Evolutionary conservation across 2,113 vertebrate species (phyloP), one percentile per base, ranked within the genome.

Genomic region (Puntigrus tetrazona): DNA sequence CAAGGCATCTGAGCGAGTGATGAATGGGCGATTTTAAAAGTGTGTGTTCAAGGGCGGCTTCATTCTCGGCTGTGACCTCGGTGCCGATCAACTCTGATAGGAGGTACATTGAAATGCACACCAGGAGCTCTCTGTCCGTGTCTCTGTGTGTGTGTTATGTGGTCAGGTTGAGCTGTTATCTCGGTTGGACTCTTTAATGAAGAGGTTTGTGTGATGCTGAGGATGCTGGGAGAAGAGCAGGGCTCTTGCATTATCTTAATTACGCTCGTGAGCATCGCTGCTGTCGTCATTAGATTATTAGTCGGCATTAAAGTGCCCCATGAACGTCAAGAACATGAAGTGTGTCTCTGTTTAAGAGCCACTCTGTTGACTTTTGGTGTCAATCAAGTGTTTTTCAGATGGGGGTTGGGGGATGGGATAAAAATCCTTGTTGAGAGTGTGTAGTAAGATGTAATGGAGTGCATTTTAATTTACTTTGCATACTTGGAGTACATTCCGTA

Each of bases 251-350:
- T 92, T 91, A 91, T 84, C 89, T 90, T 93, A 92, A 94, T 94
- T 94, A 92, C 83, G 86, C 81, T 89, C 86, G 88, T 90, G 91
- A 89, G 90, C 81, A 85, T 91, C 20, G 83, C 90, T 91, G 90
- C 85, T 88, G 89, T 90, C 86, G 88, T 92, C 91, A 92, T 92
- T 90, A 91, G 90, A 91, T 92, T 91, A 90, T 92, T 91, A 92
- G 89, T 86, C 88, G 82, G 81, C 73, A 86, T 91, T 91, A 88
- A 86, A 87, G 87, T 91, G 89, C 81, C 69, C 85, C 90, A 86
- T 87, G 86, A 87, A 89, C 86, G 85, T 85, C 88, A 89, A 87
- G 89, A 87, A 85, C 47, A 87, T 90, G 87, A 93, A 94, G 90
- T 89, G 90, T 84, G 65, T 86, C 87, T 89, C 91, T 86, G 90